Evolutionary conservation across 2,113 vertebrate species (phyloP).

Genomic region (Egretta garzetta): DNA sequence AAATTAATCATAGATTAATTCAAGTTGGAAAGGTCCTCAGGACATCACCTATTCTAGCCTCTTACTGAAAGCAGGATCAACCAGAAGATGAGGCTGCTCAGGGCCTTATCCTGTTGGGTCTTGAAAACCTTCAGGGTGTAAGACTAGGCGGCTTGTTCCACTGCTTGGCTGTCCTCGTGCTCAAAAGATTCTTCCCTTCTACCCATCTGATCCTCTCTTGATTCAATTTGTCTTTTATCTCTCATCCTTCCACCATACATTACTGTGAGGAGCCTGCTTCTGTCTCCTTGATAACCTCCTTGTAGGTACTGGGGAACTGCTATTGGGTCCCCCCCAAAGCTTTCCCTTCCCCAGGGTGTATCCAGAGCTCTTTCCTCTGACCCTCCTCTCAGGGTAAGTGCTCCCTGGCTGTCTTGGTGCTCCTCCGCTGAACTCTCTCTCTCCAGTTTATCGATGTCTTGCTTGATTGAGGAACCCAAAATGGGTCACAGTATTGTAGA

Average conservation of each 20-base stretch:
- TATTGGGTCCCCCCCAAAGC: neutral
- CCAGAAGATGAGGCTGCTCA: neutral
- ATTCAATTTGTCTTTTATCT: neutral
- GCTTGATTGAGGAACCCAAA: neutral
- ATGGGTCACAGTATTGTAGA: neutral
- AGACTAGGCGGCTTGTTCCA: neutral
- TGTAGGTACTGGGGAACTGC: neutral
- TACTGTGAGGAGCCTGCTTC: neutral
- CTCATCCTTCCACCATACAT: rapidly evolving
- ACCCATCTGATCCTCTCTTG: neutral
- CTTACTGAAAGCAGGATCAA: neutral
- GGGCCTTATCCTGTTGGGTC: neutral
- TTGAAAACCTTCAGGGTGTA: neutral
- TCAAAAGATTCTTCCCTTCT: neutral
- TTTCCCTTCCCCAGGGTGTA: neutral
- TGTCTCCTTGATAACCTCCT: neutral
- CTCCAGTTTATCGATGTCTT: neutral
- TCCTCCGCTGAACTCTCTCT: neutral
- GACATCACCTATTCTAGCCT: neutral
- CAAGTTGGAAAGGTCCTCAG: neutral
- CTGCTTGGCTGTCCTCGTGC: neutral
- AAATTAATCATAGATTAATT: neutral
- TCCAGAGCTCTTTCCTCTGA: neutral
- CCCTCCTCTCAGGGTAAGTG: neutral
- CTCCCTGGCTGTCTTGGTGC: neutral